phyloP scores from a whole-genome alignment of 1,140 invertebrate species.

The Fragariocoptes setiger region DNA sequence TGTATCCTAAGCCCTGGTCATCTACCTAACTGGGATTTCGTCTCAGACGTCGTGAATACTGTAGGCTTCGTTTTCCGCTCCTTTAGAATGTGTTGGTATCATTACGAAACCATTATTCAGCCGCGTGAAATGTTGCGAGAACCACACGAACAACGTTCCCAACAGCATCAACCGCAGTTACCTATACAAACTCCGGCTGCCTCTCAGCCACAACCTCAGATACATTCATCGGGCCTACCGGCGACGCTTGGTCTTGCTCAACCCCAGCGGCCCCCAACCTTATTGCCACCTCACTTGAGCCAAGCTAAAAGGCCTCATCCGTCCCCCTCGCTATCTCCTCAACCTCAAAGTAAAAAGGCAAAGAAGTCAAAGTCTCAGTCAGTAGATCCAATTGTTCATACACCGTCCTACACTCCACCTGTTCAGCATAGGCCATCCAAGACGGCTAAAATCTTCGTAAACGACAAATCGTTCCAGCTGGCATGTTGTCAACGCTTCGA shows the following conservation, averaged over 20 bases:
- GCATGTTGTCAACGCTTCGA: not conserved
- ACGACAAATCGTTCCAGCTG: not conserved
- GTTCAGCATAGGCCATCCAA: not conserved
- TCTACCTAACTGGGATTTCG: slow-evolving; percentile 73
- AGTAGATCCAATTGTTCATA: no score
- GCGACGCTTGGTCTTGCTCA: not conserved
- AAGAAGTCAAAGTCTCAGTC: no score
- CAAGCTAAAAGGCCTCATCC: no score
- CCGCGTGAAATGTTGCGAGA: slow-evolving; percentile 21
- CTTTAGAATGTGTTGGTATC: slow-evolving; percentile 50
- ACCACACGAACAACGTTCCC: not conserved
- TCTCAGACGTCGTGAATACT: slow-evolving; percentile 60
- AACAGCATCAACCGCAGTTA: not conserved
- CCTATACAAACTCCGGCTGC: not conserved
- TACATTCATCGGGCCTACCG: not conserved
- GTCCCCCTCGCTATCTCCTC: no score
- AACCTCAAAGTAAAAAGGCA: no score
- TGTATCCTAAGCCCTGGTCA: slow-evolving; percentile 43
- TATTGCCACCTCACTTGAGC: no score
- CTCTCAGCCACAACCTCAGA: not conserved
- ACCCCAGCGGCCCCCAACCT: not conserved
- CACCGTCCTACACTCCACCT: no score
- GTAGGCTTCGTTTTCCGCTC: slow-evolving; percentile 40
- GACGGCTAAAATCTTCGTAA: not conserved
- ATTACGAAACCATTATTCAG: slow-evolving; percentile 41